Evolutionary conservation across 2,797 vertebrate species (phyloP).

Genomic region (Zenarchopterus dispar): DNA sequence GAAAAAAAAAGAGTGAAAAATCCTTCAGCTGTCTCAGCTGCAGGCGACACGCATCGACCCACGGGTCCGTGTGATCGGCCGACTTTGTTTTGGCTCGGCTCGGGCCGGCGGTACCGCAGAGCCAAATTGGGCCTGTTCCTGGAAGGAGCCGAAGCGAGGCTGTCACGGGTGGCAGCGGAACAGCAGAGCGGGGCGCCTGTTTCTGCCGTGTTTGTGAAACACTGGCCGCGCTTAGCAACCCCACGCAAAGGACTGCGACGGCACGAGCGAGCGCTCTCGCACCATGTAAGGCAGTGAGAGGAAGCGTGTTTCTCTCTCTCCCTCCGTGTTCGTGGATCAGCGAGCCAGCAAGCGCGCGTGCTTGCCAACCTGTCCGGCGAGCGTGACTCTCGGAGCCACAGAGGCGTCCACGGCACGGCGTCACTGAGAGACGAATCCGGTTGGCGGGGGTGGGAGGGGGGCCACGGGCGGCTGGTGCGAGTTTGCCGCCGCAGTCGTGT

Average conservation of each 20-base stretch:
- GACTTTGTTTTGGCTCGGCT: slow-evolving; percentile 22
- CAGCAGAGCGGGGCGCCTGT: slow-evolving; percentile 56
- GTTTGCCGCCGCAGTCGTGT: slow-evolving; percentile 46
- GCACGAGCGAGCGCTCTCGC: slow-evolving; percentile 49
- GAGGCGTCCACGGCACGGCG: slow-evolving; percentile 25
- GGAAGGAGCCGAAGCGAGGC: slow-evolving; percentile 29
- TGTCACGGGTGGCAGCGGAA: slow-evolving; percentile 46
- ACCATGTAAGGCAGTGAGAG: slow-evolving; percentile 78
- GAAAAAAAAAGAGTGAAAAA: neutral
- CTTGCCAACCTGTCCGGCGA: slow-evolving; percentile 64
- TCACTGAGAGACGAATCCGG: slow-evolving; percentile 7
- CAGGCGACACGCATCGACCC: slow-evolving; percentile 3
- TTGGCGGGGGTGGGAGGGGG: slow-evolving; percentile 6
- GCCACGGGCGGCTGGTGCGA: slow-evolving; percentile 1
- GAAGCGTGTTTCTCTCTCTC: slow-evolving; percentile 49
- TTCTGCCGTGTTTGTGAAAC: slow-evolving; percentile 72
- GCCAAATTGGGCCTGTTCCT: slow-evolving; percentile 43
- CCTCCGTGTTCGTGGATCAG: slow-evolving; percentile 38
- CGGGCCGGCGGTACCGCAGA: slow-evolving; percentile 5
- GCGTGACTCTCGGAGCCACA: slow-evolving; percentile 38
- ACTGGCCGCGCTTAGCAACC: slow-evolving; percentile 74
- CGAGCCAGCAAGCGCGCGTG: slow-evolving; percentile 52
- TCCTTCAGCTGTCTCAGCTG: neutral
- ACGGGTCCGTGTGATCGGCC: neutral
- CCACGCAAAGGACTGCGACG: slow-evolving; percentile 49